Percentiles rank a stretch among this genome's conserved stretches.
Evolutionary conservation across 2,113 vertebrate species (phyloP).

Genomic region (Crypturellus undulatus): DNA sequence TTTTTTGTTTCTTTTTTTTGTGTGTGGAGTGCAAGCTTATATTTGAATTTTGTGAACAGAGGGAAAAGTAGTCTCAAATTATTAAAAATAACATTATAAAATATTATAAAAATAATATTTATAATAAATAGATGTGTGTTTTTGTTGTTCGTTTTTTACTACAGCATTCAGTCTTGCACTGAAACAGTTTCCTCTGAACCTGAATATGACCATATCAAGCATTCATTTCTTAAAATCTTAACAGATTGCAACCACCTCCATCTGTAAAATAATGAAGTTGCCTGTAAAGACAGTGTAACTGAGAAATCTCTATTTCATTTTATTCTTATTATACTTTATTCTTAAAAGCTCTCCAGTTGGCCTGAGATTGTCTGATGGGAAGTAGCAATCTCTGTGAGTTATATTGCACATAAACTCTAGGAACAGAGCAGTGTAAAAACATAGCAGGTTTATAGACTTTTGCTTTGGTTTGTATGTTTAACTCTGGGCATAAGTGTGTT

Average conservation of each 20-base stretch:
- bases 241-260: slow-evolving; percentile 12
- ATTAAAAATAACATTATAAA: neutral
- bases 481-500: neutral
- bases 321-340: slow-evolving; percentile 10
- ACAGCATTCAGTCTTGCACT: neutral
- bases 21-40: neutral
- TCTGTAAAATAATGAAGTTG: slow-evolving; percentile 12
- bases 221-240: neutral
- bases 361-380: slow-evolving; percentile 3
- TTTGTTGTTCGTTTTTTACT: neutral
- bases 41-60: neutral
- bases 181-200: slow-evolving; percentile 13
- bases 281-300: slow-evolving; percentile 6
- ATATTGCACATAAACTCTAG: slow-evolving; percentile 8
- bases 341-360: neutral
- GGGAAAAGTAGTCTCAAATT: neutral
- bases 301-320: neutral
- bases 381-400: slow-evolving; percentile 16
- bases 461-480: slow-evolving; percentile 1
- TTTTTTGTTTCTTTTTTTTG: neutral
- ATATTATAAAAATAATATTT: too few relatives aligned
- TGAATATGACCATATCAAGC: slow-evolving; percentile 8
- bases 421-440: neutral
- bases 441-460: slow-evolving; percentile 10
- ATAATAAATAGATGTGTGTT: neutral